A percentile compares a stretch with the other conserved stretches of the same genome.
phyloP scores from a whole-genome alignment of 2,888 invertebrate genomes.

The Spodoptera littoralis region DNA sequence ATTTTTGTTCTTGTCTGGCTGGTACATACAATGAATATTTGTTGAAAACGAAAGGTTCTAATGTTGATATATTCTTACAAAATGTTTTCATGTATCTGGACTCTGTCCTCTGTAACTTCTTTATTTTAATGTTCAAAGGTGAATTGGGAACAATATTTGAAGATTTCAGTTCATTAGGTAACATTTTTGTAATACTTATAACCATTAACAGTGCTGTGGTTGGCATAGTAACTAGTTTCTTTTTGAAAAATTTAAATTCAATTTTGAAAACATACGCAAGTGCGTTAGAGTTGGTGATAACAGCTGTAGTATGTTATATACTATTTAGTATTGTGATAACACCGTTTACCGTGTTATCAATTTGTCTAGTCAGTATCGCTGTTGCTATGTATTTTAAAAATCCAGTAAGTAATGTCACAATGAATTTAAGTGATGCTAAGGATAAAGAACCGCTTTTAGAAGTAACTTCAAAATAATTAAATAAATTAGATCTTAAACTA shows the following conservation, averaged over 20 bases:
- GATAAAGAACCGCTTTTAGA: slow-evolving; percentile 75
- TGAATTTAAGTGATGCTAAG: slow-evolving; percentile 50
- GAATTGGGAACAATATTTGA: slow-evolving; percentile 90
- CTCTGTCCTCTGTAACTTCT: slow-evolving; percentile 96
- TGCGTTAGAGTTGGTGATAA: slow-evolving; percentile 96
- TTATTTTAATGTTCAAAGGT: slow-evolving; percentile 91
- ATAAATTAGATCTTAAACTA: slow-evolving; percentile 30
- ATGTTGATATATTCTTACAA: slow-evolving; percentile 96
- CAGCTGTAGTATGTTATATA: slow-evolving; percentile 95
- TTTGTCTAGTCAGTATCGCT: slow-evolving; percentile 94
- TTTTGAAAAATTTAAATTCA: slow-evolving; percentile 97
- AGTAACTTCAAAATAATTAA: slow-evolving; percentile 54
- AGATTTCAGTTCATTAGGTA: slow-evolving; percentile 87
- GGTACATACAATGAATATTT: slow-evolving; percentile 99
- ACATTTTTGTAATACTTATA: slow-evolving; percentile 93
- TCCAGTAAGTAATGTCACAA: slow-evolving; percentile 91
- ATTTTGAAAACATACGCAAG: slow-evolving; percentile 98
- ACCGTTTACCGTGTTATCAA: slow-evolving; percentile 94
- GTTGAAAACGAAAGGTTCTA: slow-evolving; percentile 94
- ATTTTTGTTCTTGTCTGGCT: slow-evolving; percentile 97
- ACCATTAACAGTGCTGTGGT: slow-evolving; percentile 96
- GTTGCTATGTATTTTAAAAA: slow-evolving; percentile 96
- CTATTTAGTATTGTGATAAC: slow-evolving; percentile 96
- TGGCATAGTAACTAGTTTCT: slow-evolving; percentile 98
- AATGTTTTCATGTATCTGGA: slow-evolving; percentile 98